Base-by-base conservation (phyloP, 1,140 invertebrate species). In the Lepidotrigona ventralis region DNA sequence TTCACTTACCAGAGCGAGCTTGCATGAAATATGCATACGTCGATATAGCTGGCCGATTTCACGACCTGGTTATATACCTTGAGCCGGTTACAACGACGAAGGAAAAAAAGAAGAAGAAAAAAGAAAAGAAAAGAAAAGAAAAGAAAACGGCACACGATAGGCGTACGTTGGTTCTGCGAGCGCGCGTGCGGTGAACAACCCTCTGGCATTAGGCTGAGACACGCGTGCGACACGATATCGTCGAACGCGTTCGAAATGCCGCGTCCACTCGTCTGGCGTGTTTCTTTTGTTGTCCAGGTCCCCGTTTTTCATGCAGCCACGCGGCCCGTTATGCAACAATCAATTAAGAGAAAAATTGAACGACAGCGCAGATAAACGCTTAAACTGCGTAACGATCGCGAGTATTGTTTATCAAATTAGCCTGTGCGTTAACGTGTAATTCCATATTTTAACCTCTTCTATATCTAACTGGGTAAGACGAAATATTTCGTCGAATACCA, bases 301-400 rank as follows among this genome's bases (percentile, higher is more conserved):
- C n/a, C 79, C 68, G 39, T 46, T 76, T 85, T 76, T 17, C 46
- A 60, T 58, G 56, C 72, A 60, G 69, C 73, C 56, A 79, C 29
- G 46, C n/a, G 54, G 23, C 33, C 56, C 58, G 4, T 85, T 88
- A 58, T 75, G 76, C 75, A 88, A 87, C 51, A 8, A 78, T 64
- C 68, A 29, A 88, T 88, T 82, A 83, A 82, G 77, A 33, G 14
- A 82, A 78, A 56, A 72, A 81, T 87, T 63, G 83, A 73, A 66
- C 64, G 21, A 73, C 63, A 29, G 17, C 21, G 63, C 74, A 87
- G 87, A 72, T 87, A 33, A 33, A 33, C n/a, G n/a, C n/a, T n/a
- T n/a, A 79, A 83, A 82, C 53, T 88, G 71, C 85, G 76, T 74
- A 87, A 88, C 54, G 17, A 46, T 4, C 54, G n/a, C 33, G 15